phyloP scores from a whole-genome alignment of 2,888 invertebrate species.

The Gnatocerus cornutus region DNA sequence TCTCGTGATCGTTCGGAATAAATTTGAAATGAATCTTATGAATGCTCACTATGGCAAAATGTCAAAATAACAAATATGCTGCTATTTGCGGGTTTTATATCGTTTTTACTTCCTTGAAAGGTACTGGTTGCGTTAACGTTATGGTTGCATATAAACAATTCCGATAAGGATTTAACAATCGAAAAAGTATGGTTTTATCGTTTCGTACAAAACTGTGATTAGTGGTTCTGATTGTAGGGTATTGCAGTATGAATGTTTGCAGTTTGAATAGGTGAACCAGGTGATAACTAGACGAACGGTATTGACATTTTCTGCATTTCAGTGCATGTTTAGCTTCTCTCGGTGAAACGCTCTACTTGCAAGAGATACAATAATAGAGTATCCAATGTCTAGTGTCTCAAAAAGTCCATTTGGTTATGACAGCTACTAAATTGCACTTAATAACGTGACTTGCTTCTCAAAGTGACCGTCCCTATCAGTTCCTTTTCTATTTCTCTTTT shows the following conservation, averaged over 20 bases:
- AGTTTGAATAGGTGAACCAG: neutral
- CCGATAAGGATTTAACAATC: no score
- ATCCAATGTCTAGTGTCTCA: conserved; percentile 11
- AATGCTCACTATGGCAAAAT: neutral
- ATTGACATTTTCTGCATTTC: no score
- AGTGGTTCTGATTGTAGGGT: no score
- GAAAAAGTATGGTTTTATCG: neutral
- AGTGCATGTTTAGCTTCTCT: no score
- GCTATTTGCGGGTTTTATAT: neutral
- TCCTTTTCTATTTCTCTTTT: conserved; percentile 11
- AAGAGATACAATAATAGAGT: neutral
- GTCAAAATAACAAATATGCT: neutral
- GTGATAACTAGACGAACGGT: neutral
- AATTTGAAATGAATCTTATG: neutral
- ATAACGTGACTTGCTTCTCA: conserved; percentile 40
- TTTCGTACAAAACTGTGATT: neutral
- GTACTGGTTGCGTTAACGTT: no score
- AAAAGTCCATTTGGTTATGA: conserved; percentile 20
- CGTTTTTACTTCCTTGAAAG: no score
- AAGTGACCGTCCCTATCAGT: conserved; percentile 2
- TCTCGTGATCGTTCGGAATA: conserved; percentile 1
- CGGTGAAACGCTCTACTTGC: neutral
- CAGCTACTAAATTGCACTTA: neutral
- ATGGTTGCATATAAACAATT: no score
- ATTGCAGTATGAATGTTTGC: neutral